Conservation (phyloP, 1,140 invertebrate species). For the Parasteatoda tepidariorum region DNA sequence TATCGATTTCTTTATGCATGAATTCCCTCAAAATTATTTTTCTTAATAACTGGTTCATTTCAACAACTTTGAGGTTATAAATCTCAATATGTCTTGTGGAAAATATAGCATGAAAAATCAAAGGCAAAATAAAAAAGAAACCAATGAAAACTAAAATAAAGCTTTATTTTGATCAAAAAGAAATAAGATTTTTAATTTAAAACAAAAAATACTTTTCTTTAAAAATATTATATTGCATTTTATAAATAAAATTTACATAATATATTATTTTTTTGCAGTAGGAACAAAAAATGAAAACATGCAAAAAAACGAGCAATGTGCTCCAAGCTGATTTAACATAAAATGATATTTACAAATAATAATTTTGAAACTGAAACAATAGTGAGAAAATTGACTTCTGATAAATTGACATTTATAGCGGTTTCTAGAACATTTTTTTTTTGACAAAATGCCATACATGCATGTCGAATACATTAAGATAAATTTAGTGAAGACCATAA, state of each 20-base stretch:
- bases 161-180: conserved; percentile 31
- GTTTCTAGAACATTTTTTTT: no score
- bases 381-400: not conserved
- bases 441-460: no score
- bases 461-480: not conserved
- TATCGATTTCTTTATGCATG: no score
- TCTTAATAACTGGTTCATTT: no score
- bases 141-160: conserved; percentile 13
- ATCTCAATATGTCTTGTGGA: no score
- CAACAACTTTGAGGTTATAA: no score
- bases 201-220: not conserved
- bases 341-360: conserved; percentile 30
- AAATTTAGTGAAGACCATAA: not conserved
- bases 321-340: not conserved
- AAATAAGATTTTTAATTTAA: conserved; percentile 3
- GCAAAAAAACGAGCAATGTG: conserved; percentile 26
- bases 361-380: not conserved
- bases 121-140: conserved; percentile 19
- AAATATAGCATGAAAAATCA: not conserved
- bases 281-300: conserved; percentile 38
- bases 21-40: no score
- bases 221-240: conserved; percentile 1
- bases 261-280: conserved; percentile 10
- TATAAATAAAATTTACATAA: conserved; percentile 7
- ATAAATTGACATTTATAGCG: not conserved